These are phyloP conservation scores for Hippopotamyrus pictus DNA, from an alignment of 2,797 vertebrate species.

Conservation along the genomic window DNA sequence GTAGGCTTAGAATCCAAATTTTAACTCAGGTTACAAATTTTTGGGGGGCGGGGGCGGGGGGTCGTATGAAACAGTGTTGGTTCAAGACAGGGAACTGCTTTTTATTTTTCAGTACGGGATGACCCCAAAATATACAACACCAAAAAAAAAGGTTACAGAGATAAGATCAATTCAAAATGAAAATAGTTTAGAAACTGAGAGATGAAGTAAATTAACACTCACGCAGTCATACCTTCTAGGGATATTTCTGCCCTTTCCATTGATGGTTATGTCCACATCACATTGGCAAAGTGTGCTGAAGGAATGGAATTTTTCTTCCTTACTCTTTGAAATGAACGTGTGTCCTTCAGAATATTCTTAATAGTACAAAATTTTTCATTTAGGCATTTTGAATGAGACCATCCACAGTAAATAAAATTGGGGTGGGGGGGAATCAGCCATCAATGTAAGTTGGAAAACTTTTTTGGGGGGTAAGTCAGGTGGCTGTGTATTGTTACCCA, in stretches of 20 bases:
- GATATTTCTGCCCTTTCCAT: neutral
- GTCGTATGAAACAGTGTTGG: neutral
- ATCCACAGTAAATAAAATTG: neutral
- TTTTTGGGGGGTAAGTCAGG: neutral
- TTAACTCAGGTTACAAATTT: neutral
- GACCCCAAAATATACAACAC: neutral
- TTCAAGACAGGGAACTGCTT: neutral
- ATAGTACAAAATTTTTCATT: neutral
- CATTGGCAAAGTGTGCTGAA: neutral
- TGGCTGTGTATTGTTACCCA: neutral
- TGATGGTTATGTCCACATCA: neutral
- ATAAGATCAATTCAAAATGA: neutral
- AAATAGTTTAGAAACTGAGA: neutral
- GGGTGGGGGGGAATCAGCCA: neutral
- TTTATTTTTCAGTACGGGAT: neutral
- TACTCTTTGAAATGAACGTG: neutral
- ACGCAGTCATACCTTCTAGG: neutral
- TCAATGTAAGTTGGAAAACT: neutral
- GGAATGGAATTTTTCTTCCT: neutral
- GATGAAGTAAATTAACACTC: neutral
- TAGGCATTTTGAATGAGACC: neutral
- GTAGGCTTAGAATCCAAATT: neutral
- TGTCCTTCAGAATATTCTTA: neutral
- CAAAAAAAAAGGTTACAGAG: neutral
- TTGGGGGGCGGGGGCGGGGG: neutral